Conservation (phyloP, 2,797 vertebrate genomes). For the Enteromius radiatus region DNA sequence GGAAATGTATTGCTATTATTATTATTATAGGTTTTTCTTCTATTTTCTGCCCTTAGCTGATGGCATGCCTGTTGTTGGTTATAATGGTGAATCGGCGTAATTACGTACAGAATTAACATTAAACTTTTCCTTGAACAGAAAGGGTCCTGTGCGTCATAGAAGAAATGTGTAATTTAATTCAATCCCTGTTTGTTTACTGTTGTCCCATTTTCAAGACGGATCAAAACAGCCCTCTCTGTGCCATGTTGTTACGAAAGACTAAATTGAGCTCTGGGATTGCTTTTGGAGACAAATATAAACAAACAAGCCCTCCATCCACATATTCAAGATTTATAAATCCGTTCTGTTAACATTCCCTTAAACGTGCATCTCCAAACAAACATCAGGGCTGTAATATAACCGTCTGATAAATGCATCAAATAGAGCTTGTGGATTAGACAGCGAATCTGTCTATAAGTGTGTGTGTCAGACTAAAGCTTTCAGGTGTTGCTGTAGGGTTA, state of each 20-base stretch:
- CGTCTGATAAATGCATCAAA: background rate
- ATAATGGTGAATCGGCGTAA: background rate
- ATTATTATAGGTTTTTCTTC: background rate
- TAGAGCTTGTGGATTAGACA: background rate
- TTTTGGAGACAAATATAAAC: slow-evolving; percentile 8
- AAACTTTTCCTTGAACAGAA: slow-evolving; percentile 6
- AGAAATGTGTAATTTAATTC: slow-evolving; percentile 1
- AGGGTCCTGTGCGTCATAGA: background rate
- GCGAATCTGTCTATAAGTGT: background rate
- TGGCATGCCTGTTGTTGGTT: background rate
- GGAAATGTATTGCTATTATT: background rate
- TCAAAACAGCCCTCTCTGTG: slow-evolving; percentile 16
- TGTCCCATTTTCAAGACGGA: background rate
- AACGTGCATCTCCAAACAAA: background rate
- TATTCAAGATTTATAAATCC: background rate
- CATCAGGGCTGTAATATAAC: background rate
- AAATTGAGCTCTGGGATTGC: slow-evolving; percentile 15
- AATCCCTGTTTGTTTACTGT: slow-evolving; percentile 5
- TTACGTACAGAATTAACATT: background rate
- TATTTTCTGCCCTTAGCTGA: background rate
- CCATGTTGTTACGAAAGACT: slow-evolving; percentile 29
- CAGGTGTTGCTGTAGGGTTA: background rate
- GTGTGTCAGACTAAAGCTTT: slow-evolving; percentile 12
- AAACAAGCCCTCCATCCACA: slow-evolving; percentile 18
- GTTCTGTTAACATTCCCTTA: background rate